Evolutionary conservation across 2,888 invertebrate genomes (phyloP), one percentile per base, ranked within the genome.

Genomic region (Trisateles emortualis): DNA sequence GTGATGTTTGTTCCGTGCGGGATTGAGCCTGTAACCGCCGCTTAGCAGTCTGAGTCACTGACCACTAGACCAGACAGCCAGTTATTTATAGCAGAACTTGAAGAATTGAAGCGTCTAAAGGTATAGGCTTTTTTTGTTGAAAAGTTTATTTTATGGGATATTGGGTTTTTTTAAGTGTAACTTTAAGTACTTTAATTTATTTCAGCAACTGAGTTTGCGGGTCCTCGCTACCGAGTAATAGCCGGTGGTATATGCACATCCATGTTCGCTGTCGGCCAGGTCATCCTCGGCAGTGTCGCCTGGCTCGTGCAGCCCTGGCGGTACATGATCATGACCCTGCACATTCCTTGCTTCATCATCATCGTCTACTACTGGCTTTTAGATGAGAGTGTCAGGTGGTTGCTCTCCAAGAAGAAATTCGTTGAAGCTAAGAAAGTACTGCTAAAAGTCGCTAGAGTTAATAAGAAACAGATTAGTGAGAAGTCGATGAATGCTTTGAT

Each of bases 151-250:
- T n/a, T n/a, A n/a, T n/a, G n/a, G n/a, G n/a, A n/a, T n/a, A n/a
- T n/a, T n/a, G n/a, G n/a, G n/a, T n/a, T n/a, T n/a, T n/a, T n/a
- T n/a, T n/a, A n/a, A n/a, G n/a, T n/a, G n/a, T n/a, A n/a, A n/a
- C n/a, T n/a, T n/a, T n/a, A n/a, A n/a, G n/a, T n/a, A n/a, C n/a
- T 30, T n/a, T 8, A 32, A 11, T 46, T 30, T 47, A 43, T 51
- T 74, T 76, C 78, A 96, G 96, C 95, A 41, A 93, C 97, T 52
- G 97, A 97, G 81, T 86, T 96, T 65, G 96, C 97, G 2, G 96
- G 96, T 0, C 96, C 96, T 0, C 94, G 94, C 44, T 94, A 95
- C 53, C 93, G 97, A 30, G 96, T 96, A 0, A 72, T 96, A 11
- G 95, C 95, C 1, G 95, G 96, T 50, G 95, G 96, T 1, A 87